A percentile compares a stretch with the other conserved stretches of the same genome.
Evolutionary conservation across 2,888 invertebrate species (phyloP).

Genomic region (Tigriopus californicus): DNA sequence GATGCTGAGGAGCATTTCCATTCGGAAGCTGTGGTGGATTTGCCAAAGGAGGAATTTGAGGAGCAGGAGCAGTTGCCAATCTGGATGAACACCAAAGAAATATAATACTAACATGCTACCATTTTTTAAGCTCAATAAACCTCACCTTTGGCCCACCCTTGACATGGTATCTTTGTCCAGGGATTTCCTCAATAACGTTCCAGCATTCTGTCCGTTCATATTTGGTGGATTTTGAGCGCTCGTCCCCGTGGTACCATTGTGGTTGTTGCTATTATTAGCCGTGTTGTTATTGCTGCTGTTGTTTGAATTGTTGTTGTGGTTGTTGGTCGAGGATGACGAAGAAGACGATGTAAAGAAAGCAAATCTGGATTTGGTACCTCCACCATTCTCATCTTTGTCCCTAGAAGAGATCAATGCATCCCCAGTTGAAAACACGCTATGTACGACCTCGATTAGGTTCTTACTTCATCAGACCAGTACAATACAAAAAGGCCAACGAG

Average conservation of each 20-base stretch:
- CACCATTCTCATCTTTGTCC: no score
- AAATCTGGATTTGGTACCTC: no score
- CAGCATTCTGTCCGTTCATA: neutral
- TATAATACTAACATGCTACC: neutral
- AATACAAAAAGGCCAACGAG: no score
- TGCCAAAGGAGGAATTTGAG: no score
- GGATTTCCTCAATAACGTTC: neutral
- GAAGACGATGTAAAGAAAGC: no score
- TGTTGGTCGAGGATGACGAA: neutral
- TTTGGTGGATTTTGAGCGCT: neutral
- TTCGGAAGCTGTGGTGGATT: neutral
- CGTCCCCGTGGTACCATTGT: neutral
- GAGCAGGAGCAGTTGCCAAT: no score
- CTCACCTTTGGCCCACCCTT: neutral
- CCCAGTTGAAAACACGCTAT: no score
- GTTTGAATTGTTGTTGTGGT: neutral
- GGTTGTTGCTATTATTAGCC: neutral
- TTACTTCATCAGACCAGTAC: no score
- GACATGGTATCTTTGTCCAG: neutral
- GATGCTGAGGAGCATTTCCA: no score
- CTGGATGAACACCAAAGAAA: neutral
- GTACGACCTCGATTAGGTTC: no score
- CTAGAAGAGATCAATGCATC: no score
- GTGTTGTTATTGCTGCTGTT: neutral
- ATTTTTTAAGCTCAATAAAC: no score